phyloP scores from a whole-genome alignment of 2,797 vertebrate genomes.

The Microctenopoma stevenorrisi region DNA sequence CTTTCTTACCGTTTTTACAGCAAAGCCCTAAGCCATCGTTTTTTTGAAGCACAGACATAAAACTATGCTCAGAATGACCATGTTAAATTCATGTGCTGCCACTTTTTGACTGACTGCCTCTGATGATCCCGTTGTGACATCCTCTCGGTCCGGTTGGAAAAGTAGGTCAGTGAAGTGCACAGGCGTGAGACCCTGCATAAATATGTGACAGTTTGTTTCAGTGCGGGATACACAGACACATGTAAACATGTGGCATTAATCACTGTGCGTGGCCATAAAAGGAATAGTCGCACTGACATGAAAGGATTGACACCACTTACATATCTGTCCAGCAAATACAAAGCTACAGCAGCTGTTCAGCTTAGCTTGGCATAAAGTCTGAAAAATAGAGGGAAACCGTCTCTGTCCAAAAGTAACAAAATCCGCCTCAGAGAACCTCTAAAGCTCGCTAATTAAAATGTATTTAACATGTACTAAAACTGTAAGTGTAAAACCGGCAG shows the following conservation, averaged over 20 bases:
- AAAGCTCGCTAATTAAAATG: background rate
- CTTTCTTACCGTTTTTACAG: slow-evolving; percentile 45
- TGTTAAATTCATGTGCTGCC: slow-evolving; percentile 61
- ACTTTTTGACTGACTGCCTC: slow-evolving; percentile 59
- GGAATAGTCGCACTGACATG: background rate
- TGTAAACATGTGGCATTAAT: slow-evolving; percentile 35
- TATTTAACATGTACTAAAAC: background rate
- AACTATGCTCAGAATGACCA: slow-evolving; percentile 45
- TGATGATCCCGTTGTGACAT: slow-evolving; percentile 55
- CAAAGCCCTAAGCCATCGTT: slow-evolving; percentile 37
- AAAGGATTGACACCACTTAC: background rate
- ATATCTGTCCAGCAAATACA: background rate
- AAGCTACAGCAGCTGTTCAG: background rate
- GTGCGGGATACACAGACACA: slow-evolving; percentile 19
- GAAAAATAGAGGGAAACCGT: background rate
- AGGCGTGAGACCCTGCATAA: slow-evolving; percentile 31
- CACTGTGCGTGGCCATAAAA: background rate
- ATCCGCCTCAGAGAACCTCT: background rate
- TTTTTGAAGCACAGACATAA: slow-evolving; percentile 50
- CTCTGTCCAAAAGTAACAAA: background rate
- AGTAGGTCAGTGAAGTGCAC: slow-evolving; percentile 26
- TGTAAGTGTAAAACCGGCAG: background rate
- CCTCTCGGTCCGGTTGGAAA: slow-evolving; percentile 35
- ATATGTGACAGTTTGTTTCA: slow-evolving; percentile 41
- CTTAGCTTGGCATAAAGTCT: background rate